A percentile compares a stretch with the other conserved stretches of the same genome.
Conservation (phyloP, 2,797 vertebrate species). For the Gallinago solitaria region DNA sequence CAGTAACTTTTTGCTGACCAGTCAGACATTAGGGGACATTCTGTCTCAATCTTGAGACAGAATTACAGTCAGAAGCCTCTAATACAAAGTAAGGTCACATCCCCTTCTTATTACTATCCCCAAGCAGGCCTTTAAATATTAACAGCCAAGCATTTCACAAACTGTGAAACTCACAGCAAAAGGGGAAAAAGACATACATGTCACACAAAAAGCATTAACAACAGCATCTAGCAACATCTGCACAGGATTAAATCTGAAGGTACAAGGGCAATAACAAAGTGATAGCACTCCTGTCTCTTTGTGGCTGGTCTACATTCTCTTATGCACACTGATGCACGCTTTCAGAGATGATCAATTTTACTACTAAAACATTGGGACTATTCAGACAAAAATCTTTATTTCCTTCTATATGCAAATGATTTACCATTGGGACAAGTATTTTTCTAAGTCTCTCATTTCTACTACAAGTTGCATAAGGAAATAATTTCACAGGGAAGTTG, state of each 20-base stretch:
- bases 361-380: not conserved
- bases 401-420: not conserved
- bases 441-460: not conserved
- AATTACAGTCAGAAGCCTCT: not conserved
- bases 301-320: not conserved
- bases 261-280: not conserved
- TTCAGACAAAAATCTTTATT: not conserved
- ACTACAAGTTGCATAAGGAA: not conserved
- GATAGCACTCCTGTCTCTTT: not conserved
- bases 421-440: not conserved
- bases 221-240: not conserved
- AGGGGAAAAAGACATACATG: not conserved
- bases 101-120: not conserved
- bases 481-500: not conserved
- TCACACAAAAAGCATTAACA: not conserved
- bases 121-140: not conserved
- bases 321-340: accelerated
- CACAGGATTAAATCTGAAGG: not conserved
- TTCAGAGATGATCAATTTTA: not conserved
- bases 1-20: not conserved
- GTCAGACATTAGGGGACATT: not conserved
- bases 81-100: not conserved
- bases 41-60: not conserved
- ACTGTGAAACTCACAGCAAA: not conserved
- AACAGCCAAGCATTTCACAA: not conserved